Evolutionary conservation across 2,797 vertebrate species (phyloP).

Genomic region (Sardinella longiceps): DNA sequence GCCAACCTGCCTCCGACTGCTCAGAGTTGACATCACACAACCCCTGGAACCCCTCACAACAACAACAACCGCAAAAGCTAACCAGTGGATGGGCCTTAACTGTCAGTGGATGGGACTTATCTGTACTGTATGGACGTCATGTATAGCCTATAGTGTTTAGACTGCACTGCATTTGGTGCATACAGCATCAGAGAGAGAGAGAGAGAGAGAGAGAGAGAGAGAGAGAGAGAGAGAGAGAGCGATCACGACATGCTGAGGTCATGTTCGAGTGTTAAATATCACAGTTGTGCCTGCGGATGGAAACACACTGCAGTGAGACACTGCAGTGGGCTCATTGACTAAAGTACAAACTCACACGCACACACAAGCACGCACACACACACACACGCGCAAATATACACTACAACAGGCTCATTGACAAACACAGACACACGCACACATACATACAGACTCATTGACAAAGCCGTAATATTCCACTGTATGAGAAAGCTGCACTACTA

Average conservation of each 20-base stretch:
- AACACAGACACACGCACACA: too few species aligned
- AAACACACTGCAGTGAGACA: not conserved
- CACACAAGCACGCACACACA: too few species aligned
- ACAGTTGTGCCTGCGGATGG: not conserved
- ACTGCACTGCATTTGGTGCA: not conserved
- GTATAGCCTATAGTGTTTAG: not conserved
- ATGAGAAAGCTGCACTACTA: not conserved
- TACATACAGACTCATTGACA: not conserved
- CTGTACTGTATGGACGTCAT: not conserved
- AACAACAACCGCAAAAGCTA: not conserved
- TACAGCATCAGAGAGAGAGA: not conserved
- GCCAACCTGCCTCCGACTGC: constrained; percentile 62
- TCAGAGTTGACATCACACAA: constrained; percentile 55
- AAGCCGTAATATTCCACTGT: not conserved
- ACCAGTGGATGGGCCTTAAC: too few species aligned
- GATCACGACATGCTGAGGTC: not conserved
- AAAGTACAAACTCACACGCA: too few species aligned
- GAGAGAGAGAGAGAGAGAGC: not conserved
- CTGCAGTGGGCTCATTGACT: too few species aligned
- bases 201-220: not conserved
- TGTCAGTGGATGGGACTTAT: not conserved
- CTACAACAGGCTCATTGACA: too few species aligned
- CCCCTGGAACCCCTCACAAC: constrained; percentile 42
- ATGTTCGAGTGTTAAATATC: not conserved
- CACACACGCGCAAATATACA: too few species aligned